Conservation (phyloP, 2,797 vertebrate species). For the Ispidina lecontei region DNA sequence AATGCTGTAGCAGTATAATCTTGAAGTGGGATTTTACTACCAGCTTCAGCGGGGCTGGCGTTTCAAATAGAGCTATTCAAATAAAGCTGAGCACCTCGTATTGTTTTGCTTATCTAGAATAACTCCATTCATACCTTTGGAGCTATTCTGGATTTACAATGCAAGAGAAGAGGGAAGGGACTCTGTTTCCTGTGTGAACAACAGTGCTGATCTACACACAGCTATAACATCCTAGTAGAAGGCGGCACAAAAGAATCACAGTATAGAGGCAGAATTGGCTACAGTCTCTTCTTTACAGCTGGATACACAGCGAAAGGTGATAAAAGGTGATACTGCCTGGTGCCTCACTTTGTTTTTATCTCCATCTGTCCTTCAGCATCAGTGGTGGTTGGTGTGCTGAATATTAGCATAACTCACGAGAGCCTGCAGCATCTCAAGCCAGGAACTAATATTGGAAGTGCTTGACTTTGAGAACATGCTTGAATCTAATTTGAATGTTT, state of each 20-base stretch:
- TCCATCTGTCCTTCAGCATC: not conserved
- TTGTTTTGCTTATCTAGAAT: not conserved
- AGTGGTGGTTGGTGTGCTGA: not conserved
- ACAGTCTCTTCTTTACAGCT: not conserved
- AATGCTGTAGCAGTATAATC: not conserved
- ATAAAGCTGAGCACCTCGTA: not conserved
- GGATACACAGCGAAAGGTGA: not conserved
- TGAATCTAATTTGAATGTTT: not conserved
- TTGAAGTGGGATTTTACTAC: not conserved
- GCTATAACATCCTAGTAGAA: not conserved
- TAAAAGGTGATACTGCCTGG: not conserved
- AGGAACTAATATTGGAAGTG: not conserved
- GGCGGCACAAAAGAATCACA: accelerated
- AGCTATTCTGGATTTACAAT: not conserved
- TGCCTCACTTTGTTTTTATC: not conserved
- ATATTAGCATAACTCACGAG: accelerated
- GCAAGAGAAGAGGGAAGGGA: not conserved
- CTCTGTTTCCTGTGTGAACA: not conserved
- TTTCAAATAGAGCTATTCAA: not conserved
- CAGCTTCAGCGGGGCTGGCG: not conserved
- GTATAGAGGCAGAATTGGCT: not conserved
- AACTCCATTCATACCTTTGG: not conserved
- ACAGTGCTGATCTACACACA: not conserved
- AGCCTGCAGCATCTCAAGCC: not conserved
- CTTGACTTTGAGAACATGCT: not conserved